Conservation (phyloP, 2,888 invertebrate genomes). For the Lamellibrachia satsuma region DNA sequence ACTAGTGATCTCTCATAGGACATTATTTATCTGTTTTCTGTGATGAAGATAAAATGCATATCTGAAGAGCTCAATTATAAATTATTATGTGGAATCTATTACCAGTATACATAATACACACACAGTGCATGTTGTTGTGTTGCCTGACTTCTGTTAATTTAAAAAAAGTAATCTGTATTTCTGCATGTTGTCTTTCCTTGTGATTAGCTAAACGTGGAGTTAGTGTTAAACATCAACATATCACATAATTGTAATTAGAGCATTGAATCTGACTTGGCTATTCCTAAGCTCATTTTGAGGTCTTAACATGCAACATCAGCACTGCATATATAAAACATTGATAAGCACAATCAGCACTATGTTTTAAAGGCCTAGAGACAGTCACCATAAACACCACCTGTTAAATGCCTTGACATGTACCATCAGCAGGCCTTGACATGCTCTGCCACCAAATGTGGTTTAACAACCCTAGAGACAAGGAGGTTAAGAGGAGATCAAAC, state of each 20-base stretch:
- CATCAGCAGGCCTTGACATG: too few relatives aligned
- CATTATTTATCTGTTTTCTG: background rate
- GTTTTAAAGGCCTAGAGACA: background rate
- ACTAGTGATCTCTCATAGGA: background rate
- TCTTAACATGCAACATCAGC: background rate
- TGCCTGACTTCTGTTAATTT: background rate
- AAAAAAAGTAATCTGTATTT: too few relatives aligned
- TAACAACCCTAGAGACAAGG: too few relatives aligned
- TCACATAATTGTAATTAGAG: background rate
- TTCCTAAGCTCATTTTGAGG: background rate
- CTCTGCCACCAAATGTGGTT: too few relatives aligned
- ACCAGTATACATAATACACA: background rate
- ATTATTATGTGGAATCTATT: background rate
- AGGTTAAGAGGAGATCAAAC: too few relatives aligned
- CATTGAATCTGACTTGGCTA: background rate
- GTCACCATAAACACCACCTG: background rate
- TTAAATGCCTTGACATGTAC: background rate
- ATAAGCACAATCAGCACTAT: background rate
- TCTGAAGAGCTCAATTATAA: background rate
- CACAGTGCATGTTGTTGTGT: too few relatives aligned
- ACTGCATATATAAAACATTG: background rate
- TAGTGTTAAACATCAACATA: too few relatives aligned
- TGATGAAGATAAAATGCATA: background rate
- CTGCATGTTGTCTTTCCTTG: too few relatives aligned
- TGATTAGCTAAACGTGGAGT: too few relatives aligned